Percentiles rank a stretch among this genome's conserved stretches.
Evolutionary conservation across 2,113 vertebrate genomes (phyloP).

Genomic region (Morone chrysops): DNA sequence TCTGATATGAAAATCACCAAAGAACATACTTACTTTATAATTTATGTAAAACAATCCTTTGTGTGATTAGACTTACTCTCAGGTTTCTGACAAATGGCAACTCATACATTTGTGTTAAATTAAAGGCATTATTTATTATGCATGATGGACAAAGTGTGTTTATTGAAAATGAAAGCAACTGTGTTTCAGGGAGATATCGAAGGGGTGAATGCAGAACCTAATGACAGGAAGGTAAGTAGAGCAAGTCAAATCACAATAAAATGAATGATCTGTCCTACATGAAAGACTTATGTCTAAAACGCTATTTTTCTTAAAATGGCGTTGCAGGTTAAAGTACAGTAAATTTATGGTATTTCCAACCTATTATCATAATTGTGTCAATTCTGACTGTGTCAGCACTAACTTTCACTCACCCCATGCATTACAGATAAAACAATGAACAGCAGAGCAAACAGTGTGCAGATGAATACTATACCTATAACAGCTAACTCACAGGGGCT

Average conservation of each 20-base stretch:
- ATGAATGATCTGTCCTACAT: not conserved
- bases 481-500: not conserved
- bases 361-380: too few relatives aligned
- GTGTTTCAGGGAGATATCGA: slow-evolving; percentile 91
- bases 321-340: too few relatives aligned
- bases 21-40: not conserved
- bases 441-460: too few relatives aligned
- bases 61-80: not conserved
- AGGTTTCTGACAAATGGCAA: not conserved
- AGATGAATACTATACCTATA: not conserved
- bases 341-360: too few relatives aligned
- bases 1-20: not conserved
- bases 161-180: not conserved
- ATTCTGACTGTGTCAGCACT: too few relatives aligned
- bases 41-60: not conserved
- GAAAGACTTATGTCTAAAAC: too few relatives aligned
- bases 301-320: too few relatives aligned
- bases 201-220: slow-evolving; percentile 83
- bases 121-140: not conserved
- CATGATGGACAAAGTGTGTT: not conserved
- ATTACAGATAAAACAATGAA: too few relatives aligned
- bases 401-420: too few relatives aligned
- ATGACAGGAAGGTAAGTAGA: slow-evolving; percentile 93
- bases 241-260: not conserved
- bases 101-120: not conserved